Percentiles rank a stretch among this genome's conserved stretches.
Conservation (phyloP, 2,888 invertebrate species). For the Meloe dianella region DNA sequence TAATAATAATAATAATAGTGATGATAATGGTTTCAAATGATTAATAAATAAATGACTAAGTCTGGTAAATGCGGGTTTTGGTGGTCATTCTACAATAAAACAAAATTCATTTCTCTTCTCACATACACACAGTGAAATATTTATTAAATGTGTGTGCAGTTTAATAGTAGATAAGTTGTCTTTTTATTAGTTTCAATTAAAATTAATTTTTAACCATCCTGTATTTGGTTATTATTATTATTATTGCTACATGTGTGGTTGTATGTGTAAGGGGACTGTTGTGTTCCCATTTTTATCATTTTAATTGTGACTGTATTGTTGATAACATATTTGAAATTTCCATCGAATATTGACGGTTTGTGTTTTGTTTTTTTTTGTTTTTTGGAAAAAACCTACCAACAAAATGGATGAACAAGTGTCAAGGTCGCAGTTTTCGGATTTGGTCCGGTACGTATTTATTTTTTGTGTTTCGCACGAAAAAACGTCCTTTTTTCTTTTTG, state of each 20-base stretch:
- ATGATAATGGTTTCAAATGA: constrained; percentile 26
- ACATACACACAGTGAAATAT: not conserved
- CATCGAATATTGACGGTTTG: constrained; percentile 18
- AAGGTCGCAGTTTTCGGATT: constrained; percentile 50
- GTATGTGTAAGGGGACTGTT: constrained; percentile 38
- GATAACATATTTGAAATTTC: constrained; percentile 26
- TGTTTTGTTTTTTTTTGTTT: no score
- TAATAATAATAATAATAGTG: not conserved
- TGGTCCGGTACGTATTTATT: constrained; percentile 46
- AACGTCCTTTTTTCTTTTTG: constrained; percentile 16
- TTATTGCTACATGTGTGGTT: not conserved
- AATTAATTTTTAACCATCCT: constrained; percentile 59
- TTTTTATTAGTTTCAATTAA: constrained; percentile 56
- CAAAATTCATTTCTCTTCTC: constrained; percentile 14
- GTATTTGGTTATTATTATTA: constrained; percentile 32
- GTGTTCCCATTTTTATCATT: constrained; percentile 25
- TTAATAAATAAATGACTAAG: constrained; percentile 44
- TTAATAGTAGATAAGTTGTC: constrained; percentile 15
- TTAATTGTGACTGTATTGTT: constrained; percentile 17
- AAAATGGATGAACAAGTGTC: constrained; percentile 40
- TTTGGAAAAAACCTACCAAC: constrained; percentile 26
- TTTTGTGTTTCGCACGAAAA: constrained; percentile 6
- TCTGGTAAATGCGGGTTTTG: constrained; percentile 40
- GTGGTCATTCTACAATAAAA: constrained; percentile 34
- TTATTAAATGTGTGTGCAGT: constrained; percentile 19